Conservation (phyloP, 1,140 invertebrate genomes). For the Pectinophora gossypiella region DNA sequence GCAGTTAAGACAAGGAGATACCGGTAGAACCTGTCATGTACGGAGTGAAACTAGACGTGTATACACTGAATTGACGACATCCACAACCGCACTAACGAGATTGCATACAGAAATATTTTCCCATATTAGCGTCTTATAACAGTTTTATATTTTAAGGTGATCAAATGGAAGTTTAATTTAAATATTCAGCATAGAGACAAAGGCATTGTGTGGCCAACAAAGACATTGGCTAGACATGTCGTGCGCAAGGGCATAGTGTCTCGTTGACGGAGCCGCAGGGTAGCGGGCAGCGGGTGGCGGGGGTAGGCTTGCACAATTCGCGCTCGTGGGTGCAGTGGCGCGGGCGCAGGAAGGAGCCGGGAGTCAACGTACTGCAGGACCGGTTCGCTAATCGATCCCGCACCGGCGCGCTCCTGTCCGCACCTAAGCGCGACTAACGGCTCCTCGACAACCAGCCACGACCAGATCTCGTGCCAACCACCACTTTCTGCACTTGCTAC, state of each 20-base stretch:
- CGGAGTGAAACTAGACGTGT: constrained; percentile 44
- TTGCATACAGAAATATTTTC: too few relatives aligned
- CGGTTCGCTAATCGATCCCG: constrained; percentile 70
- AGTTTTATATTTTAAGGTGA: too few relatives aligned
- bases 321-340: constrained; percentile 26
- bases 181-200: too few relatives aligned
- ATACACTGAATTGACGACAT: too few relatives aligned
- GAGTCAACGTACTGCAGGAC: constrained; percentile 66
- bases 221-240: background rate
- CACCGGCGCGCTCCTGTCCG: constrained; percentile 52
- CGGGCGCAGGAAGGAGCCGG: constrained; percentile 41
- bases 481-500: constrained; percentile 14
- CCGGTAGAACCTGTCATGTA: constrained; percentile 38
- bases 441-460: constrained; percentile 38
- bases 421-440: constrained; percentile 63
- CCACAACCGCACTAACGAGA: too few relatives aligned
- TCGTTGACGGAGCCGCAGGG: too few relatives aligned
- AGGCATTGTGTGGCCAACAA: too few relatives aligned
- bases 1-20: constrained; percentile 38
- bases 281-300: background rate
- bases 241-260: too few relatives aligned
- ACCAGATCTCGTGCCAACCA: constrained; percentile 12
- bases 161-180: too few relatives aligned
- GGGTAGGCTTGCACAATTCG: constrained; percentile 51
- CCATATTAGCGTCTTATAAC: too few relatives aligned